These are phyloP conservation scores for Hystrix brachyura DNA, from an alignment of 2,113 vertebrate genomes.

Conservation along the genomic window DNA sequence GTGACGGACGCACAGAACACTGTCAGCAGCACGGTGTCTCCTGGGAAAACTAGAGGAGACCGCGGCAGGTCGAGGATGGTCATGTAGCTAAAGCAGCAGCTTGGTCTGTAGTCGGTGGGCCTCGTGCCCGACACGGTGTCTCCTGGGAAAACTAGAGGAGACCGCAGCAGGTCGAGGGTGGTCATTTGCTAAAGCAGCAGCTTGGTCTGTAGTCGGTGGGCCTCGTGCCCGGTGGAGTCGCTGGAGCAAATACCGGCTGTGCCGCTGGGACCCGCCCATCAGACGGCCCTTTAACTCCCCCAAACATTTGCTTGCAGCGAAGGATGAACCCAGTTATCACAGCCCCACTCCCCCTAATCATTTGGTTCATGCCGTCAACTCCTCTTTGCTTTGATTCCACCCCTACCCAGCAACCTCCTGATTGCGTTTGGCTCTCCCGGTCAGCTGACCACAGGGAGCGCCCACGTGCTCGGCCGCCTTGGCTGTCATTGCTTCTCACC, in stretches of 20 bases:
- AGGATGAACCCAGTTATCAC: background rate
- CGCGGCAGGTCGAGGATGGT: background rate
- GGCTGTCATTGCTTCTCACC: background rate
- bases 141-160: background rate
- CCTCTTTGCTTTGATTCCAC: background rate
- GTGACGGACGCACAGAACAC: background rate
- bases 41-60: background rate
- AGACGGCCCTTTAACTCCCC: background rate
- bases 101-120: background rate
- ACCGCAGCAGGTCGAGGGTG: background rate
- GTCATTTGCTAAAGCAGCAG: background rate
- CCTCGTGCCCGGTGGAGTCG: background rate
- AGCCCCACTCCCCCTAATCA: background rate
- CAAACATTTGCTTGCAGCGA: background rate
- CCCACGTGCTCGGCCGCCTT: background rate
- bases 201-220: background rate
- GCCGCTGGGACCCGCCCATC: background rate
- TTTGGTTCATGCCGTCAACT: background rate
- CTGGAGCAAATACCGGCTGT: background rate
- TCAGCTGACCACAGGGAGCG: background rate
- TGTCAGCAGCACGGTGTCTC: background rate
- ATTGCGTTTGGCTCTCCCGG: background rate
- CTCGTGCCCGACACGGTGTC: background rate
- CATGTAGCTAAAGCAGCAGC: background rate
- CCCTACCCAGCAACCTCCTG: background rate